Percentiles rank a stretch among this genome's conserved stretches.
Evolutionary conservation across 2,888 invertebrate species (phyloP).

Genomic region (Drosophila fulvimacula): DNA sequence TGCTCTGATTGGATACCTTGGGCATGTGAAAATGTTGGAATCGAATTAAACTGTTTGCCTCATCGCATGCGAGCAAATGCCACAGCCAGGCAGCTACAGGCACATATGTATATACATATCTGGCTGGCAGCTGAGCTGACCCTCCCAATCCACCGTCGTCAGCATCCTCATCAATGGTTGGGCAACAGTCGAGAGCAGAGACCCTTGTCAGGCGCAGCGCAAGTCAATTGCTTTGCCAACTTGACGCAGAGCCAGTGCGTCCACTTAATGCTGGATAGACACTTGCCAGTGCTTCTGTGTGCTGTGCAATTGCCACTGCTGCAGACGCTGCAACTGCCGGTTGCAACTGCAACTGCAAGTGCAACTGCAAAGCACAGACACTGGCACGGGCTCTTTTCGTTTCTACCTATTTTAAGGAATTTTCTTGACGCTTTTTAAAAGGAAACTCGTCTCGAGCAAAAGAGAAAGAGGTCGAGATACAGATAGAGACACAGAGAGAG

Average conservation of each 20-base stretch:
- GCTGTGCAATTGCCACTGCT: slow-evolving; percentile 21
- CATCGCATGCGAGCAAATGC: slow-evolving; percentile 29
- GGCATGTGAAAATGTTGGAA: slow-evolving; percentile 58
- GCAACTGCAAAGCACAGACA: slow-evolving; percentile 19
- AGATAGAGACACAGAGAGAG: slow-evolving; percentile 3
- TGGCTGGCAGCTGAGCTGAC: slow-evolving; percentile 11
- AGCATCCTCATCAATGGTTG: background rate
- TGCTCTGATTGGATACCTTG: slow-evolving; percentile 52
- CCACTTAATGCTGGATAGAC: slow-evolving; percentile 53
- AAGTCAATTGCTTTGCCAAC: slow-evolving; percentile 71
- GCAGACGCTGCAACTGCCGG: slow-evolving; percentile 7
- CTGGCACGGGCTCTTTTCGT: slow-evolving; percentile 9
- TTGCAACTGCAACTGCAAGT: slow-evolving; percentile 8
- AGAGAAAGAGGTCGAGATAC: background rate
- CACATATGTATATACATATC: background rate
- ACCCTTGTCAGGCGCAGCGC: slow-evolving; percentile 19
- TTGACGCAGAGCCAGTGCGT: slow-evolving; percentile 56
- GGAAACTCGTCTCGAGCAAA: slow-evolving; percentile 52
- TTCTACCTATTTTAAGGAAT: slow-evolving; percentile 65
- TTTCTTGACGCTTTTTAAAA: slow-evolving; percentile 62
- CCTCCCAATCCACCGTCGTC: background rate
- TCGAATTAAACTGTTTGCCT: slow-evolving; percentile 58
- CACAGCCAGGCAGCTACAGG: slow-evolving; percentile 5
- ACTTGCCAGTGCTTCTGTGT: slow-evolving; percentile 15
- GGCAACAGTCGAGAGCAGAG: slow-evolving; percentile 1